Conservation (phyloP, 2,797 vertebrate species). For the Melanotaenia pygmaea region DNA sequence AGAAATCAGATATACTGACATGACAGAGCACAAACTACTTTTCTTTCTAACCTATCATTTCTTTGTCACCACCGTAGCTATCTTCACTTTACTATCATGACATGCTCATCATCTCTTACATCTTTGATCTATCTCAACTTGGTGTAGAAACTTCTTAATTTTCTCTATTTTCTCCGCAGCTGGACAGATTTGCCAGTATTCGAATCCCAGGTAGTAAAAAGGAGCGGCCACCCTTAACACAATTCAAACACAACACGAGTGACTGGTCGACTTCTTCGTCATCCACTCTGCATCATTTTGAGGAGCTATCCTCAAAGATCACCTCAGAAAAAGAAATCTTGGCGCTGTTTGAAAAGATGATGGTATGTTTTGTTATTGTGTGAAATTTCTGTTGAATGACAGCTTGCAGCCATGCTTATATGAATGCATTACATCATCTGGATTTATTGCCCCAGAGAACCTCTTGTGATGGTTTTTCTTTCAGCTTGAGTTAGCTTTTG, state of each 20-base stretch:
- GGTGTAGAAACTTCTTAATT: neutral
- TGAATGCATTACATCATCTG: too few species aligned
- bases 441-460: too few species aligned
- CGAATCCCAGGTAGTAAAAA: slow-evolving; percentile 94
- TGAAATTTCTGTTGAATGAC: neutral
- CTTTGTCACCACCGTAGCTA: slow-evolving; percentile 12
- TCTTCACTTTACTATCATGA: neutral
- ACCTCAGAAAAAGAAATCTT: slow-evolving; percentile 92
- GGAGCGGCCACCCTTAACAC: slow-evolving; percentile 85
- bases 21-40: slow-evolving; percentile 7
- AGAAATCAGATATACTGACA: slow-evolving; percentile 13
- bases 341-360: slow-evolving; percentile 97
- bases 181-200: slow-evolving; percentile 96
- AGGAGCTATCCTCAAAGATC: slow-evolving; percentile 86
- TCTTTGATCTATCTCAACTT: neutral
- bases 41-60: slow-evolving; percentile 32
- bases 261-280: slow-evolving; percentile 82
- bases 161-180: slow-evolving; percentile 72
- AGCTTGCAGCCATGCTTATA: neutral
- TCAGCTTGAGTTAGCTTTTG: neutral
- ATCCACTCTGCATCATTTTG: slow-evolving; percentile 77
- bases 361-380: slow-evolving; percentile 82
- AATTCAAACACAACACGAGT: slow-evolving; percentile 81
- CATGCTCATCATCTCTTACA: slow-evolving; percentile 7
- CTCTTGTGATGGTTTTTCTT: neutral